phyloP scores from a whole-genome alignment of 1,140 invertebrate species.

The Apis florea region DNA sequence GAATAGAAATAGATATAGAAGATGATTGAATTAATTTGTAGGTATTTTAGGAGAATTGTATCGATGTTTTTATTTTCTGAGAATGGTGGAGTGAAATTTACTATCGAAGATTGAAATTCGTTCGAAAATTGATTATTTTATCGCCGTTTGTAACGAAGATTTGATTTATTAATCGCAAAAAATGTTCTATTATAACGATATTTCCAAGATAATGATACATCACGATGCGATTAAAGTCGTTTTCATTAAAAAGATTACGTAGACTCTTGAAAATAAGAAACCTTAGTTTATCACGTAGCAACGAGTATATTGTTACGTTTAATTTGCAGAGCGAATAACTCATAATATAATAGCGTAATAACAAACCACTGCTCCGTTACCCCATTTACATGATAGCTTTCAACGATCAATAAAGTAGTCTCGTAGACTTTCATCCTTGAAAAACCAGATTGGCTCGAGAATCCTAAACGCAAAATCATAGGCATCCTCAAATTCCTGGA shows the following conservation, averaged over 20 bases:
- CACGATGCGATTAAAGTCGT: neutral
- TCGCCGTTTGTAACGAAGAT: neutral
- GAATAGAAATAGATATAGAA: no score
- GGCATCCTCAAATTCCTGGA: neutral
- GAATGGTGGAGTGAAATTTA: no score
- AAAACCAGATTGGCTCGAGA: neutral
- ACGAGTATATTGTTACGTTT: no score
- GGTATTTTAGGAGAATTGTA: no score
- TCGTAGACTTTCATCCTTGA: neutral
- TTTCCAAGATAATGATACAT: neutral
- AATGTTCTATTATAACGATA: neutral
- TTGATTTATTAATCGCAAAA: neutral
- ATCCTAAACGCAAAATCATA: neutral
- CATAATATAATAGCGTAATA: no score
- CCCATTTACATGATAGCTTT: neutral
- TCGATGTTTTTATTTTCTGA: no score
- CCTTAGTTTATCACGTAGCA: no score
- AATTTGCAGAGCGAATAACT: no score
- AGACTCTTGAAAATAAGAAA: no score
- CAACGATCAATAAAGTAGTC: neutral
- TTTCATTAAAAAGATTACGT: neutral
- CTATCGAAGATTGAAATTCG: no score
- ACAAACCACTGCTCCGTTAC: no score
- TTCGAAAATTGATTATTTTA: neutral
- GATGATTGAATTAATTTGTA: no score